phyloP scores from a whole-genome alignment of 2,797 vertebrate species.

The Acanthopagrus latus region DNA sequence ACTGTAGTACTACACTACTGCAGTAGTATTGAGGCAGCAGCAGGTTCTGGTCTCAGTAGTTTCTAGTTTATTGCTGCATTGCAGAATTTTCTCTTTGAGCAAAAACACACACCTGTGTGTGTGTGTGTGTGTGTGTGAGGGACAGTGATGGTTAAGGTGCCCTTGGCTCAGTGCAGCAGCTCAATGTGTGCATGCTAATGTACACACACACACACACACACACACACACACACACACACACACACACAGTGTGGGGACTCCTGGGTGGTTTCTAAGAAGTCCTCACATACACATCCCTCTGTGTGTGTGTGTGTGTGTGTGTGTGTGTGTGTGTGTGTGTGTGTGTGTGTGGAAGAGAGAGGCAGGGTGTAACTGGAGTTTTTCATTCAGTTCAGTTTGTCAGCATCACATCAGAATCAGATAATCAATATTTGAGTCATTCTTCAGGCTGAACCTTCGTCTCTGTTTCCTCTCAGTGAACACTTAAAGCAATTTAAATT shows the following conservation, averaged over 20 bases:
- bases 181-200: constrained; percentile 63
- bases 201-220: constrained; percentile 42
- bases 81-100: constrained; percentile 54
- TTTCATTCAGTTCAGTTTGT: background rate
- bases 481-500: too few relatives aligned
- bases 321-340: background rate
- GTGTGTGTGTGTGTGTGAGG: constrained; percentile 29
- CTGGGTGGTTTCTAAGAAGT: constrained; percentile 6
- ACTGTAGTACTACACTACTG: background rate
- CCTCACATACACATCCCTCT: background rate
- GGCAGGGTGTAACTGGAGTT: background rate
- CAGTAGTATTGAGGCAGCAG: background rate
- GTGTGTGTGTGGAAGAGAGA: background rate
- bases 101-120: constrained; percentile 38
- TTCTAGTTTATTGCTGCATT: constrained; percentile 57
- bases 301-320: background rate
- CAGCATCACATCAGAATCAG: background rate
- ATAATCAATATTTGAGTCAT: too few relatives aligned
- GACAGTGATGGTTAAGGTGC: constrained; percentile 70
- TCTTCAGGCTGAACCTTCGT: too few relatives aligned
- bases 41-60: background rate
- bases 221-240: constrained; percentile 12
- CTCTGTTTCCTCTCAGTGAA: too few relatives aligned
- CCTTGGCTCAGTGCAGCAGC: constrained; percentile 71
- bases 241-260: constrained; percentile 13